Base-by-base conservation (phyloP, 1,140 invertebrate species). In the Drosophila parvula region DNA sequence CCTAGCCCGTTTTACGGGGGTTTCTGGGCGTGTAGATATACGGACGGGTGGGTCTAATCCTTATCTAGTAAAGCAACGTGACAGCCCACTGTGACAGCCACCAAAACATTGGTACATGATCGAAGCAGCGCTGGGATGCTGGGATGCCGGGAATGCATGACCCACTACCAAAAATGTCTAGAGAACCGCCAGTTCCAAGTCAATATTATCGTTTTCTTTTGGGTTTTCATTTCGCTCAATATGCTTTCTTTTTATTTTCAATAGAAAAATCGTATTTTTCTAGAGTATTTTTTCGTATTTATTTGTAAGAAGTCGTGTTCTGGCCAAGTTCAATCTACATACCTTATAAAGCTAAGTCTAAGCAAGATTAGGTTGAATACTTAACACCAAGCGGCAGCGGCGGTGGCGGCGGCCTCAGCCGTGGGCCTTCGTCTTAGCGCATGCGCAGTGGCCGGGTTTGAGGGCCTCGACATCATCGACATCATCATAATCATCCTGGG, bases 221-320 rank as follows among this genome's bases (percentile, higher is more conserved):
- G 59, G 56, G 58, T 75, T 59, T 74, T 74, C 64, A 56, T 61
- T 75, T 53, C 48, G 62, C 67, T 83, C 57, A 67, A 60, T 74
- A 38, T 63, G 64, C 62, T 56, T 79, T 75, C 51, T 78, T 76
- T 83, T 81, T 89, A 90, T 89, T 55, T 55, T 89, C 77, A 90
- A 78, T 88, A 89, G 85, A 89, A 89, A 88, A 88, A 79, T 55
- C 76, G 51, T 53, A 78, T 88, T 88, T 88, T 88, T 89, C 85
- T 85, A 85, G 60, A 81, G 77, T 56, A 62, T 50, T 50, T 50
- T 27, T 44, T 51, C 51, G 76, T 80, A 68, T 88, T 88, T 86
- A 88, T 88, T 86, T 61, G 63, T 71, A 69, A 69, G 64, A 69
- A 57, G 64, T 62, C 11, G 32, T 58, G 55, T 55, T 32, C 56